These are phyloP conservation scores for Palloptera scutellata DNA, from an alignment of 2,888 invertebrate genomes.

Conservation along the genomic window DNA sequence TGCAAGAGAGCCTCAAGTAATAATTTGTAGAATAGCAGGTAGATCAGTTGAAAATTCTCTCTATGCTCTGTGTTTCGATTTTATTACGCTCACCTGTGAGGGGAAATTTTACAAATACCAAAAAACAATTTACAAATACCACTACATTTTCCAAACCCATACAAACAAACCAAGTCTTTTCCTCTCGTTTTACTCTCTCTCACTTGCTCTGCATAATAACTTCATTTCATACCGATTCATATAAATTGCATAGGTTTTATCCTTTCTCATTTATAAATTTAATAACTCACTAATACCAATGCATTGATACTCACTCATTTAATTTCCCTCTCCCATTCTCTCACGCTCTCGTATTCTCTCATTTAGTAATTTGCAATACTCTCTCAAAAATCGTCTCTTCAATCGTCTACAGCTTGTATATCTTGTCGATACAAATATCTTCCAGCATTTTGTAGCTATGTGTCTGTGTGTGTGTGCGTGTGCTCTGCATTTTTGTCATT, in stretches of 20 bases:
- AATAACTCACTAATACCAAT: conserved; percentile 9
- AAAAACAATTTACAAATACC: background rate
- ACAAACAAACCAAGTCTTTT: no score
- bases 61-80: background rate
- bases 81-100: conserved; percentile 19
- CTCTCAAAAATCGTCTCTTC: background rate
- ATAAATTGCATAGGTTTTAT: no score
- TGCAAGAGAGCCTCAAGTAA: no score
- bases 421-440: conserved; percentile 31
- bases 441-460: conserved; percentile 13
- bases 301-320: conserved; percentile 2
- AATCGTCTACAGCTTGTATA: conserved; percentile 36
- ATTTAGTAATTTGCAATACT: background rate
- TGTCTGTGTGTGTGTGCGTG: conserved; percentile 17
- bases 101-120: conserved; percentile 25
- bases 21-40: conserved; percentile 33
- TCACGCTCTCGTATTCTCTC: conserved; percentile 3
- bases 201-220: background rate
- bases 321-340: conserved; percentile 13
- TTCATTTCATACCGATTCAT: no score
- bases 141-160: no score
- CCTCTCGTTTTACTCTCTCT: background rate
- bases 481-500: conserved; percentile 52
- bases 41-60: conserved; percentile 4
- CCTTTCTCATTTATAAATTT: no score